Evolutionary conservation across 2,797 vertebrate species (phyloP).

Genomic region (Vespertilio murinus): DNA sequence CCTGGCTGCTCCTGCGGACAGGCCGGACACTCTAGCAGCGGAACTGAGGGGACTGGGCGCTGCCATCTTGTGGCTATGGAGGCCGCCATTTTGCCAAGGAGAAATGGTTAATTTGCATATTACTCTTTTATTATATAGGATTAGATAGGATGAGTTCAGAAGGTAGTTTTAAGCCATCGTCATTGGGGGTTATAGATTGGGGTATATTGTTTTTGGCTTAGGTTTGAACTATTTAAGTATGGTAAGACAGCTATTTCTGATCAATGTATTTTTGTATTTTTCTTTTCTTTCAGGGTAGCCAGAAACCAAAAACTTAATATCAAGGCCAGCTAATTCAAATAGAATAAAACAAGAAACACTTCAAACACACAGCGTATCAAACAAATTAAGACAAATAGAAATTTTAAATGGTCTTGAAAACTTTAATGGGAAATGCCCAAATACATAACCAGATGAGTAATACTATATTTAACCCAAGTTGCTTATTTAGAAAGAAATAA

Average conservation of each 20-base stretch:
- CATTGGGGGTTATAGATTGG: neutral
- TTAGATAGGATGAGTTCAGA: neutral
- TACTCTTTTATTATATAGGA: too few species aligned
- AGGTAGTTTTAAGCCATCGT: neutral
- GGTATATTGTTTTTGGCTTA: slow-evolving; percentile 14
- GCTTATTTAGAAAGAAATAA: neutral
- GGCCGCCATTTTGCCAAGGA: too few species aligned
- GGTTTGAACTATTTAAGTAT: neutral
- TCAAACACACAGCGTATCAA: neutral
- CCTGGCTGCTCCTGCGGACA: too few species aligned
- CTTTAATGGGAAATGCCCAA: neutral
- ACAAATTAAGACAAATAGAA: slow-evolving; percentile 9
- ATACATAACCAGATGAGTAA: neutral
- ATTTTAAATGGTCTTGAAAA: neutral
- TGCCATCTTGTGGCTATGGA: too few species aligned
- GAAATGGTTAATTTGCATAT: too few species aligned
- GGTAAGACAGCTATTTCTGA: neutral
- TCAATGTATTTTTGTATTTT: slow-evolving; percentile 17
- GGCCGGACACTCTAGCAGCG: too few species aligned
- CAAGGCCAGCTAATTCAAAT: neutral
- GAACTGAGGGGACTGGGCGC: too few species aligned
- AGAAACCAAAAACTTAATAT: slow-evolving; percentile 3
- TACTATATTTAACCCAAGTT: slow-evolving; percentile 3
- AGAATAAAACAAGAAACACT: neutral
- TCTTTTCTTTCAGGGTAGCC: neutral